Evolutionary conservation across 2,888 invertebrate species (phyloP), one percentile per base, ranked within the genome.

Genomic region (Dasypogon diadema): DNA sequence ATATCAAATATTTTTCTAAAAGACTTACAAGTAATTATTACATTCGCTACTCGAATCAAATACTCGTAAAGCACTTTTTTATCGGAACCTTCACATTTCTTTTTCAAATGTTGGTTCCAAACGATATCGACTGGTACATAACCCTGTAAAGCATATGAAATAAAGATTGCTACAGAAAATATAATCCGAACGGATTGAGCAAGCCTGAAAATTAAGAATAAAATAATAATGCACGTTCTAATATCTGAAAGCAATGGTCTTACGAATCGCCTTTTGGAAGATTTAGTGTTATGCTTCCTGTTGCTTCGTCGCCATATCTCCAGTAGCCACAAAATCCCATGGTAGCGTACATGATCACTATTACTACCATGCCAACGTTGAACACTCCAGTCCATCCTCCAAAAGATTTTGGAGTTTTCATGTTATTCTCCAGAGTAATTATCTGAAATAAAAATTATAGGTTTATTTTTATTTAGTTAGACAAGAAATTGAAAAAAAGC

Each of bases 381-480:
- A 97, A 87, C 2, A 95, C 94, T 1, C 97, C 96, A 77, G 87
- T 91, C 75, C 89, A 89, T 1, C 92, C 91, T 2, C 91, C 91
- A 85, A 97, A 96, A 63, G 91, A 89, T 81, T 91, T 90, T 0
- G 95, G 96, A 0, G 91, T 92, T 82, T 91, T 91, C 96, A 97
- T 96, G 82, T 94, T 94, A 85, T 95, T 96, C 85, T 97, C 96
- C 78, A 97, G 84, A 1, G 97, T 95, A 63, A 97, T 91, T 48
- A 97, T 93, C 97, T 97, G 65, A 0, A 1, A 42, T 24, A 46
- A 0, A 2, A 37, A 54, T 3, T 14, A n/a, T 54, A 21, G 54
- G 21, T 21, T 54, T 30, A 14, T 48, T 14, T 48, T 48, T 6
- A 5, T 48, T 16, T 1, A 48, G n/a, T 48, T 48, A 30, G 3